Conservation (phyloP, 2,888 invertebrate species). For the Cenopis cana region DNA sequence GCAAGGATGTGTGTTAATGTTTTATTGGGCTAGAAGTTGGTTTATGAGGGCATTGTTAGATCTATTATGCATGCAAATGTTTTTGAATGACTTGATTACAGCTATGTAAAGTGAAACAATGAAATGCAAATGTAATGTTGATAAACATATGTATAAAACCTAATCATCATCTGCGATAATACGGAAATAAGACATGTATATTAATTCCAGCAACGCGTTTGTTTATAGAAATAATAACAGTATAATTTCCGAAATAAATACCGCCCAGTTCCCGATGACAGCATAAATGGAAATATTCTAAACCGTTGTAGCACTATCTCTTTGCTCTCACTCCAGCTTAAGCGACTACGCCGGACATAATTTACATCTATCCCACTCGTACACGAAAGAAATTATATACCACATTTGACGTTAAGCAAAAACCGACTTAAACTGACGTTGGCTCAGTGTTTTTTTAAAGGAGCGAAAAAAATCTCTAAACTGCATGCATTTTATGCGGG, state of each 20-base stretch:
- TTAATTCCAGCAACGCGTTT: not conserved
- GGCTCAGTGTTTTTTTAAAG: not conserved
- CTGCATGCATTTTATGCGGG: constrained; percentile 46
- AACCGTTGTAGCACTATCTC: constrained; percentile 45
- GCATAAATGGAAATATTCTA: constrained; percentile 45
- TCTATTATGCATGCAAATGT: constrained; percentile 15
- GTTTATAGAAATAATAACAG: not conserved
- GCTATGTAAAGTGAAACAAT: not conserved
- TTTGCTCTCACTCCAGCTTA: constrained; percentile 46
- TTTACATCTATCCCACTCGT: constrained; percentile 41
- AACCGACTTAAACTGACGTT: constrained; percentile 1
- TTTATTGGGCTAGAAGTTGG: constrained; percentile 35
- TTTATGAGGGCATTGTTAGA: constrained; percentile 28
- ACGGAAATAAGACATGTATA: not conserved
- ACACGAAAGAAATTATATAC: constrained; percentile 37
- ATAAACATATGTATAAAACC: too few relatives aligned
- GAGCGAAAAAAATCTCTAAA: not conserved
- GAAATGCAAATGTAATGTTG: too few relatives aligned
- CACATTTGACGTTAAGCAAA: constrained; percentile 12
- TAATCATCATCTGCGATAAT: not conserved
- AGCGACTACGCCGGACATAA: constrained; percentile 46
- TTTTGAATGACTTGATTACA: not conserved
- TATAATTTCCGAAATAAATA: constrained; percentile 35
- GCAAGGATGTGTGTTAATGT: constrained; percentile 41
- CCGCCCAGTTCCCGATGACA: constrained; percentile 39